These are phyloP conservation scores for Drosophila borborema DNA, from an alignment of 2,888 invertebrate species.

Conservation along the genomic window DNA sequence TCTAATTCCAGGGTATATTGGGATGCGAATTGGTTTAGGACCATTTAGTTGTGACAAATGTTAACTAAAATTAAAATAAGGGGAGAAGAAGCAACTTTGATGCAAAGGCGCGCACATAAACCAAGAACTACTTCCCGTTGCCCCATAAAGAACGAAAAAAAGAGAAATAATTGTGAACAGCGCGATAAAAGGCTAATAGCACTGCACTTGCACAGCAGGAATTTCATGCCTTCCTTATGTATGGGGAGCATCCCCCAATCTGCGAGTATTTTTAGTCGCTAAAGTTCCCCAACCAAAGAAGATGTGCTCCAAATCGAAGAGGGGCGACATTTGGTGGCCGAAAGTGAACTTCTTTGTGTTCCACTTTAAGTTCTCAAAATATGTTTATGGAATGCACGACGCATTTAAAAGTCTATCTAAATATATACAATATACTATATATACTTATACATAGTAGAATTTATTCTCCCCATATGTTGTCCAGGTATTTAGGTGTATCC, in stretches of 20 bases:
- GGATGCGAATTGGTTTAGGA: constrained; percentile 1
- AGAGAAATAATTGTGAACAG: constrained; percentile 3
- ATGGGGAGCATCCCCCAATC: constrained; percentile 7
- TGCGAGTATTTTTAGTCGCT: constrained; percentile 34
- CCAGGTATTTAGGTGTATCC: constrained; percentile 58
- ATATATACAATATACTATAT: constrained; percentile 9
- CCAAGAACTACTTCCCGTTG: constrained; percentile 20
- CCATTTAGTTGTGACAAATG: constrained; percentile 22
- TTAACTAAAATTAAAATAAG: neutral
- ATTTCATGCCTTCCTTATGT: constrained; percentile 12
- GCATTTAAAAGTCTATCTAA: constrained; percentile 32
- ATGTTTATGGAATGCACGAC: constrained; percentile 53
- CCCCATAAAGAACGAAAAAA: neutral
- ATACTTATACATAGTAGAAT: neutral
- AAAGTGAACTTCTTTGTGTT: constrained; percentile 36
- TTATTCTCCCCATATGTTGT: constrained; percentile 46
- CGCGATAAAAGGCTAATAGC: constrained; percentile 24
- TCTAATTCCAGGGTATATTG: neutral
- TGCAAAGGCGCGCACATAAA: constrained; percentile 17
- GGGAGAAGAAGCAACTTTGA: neutral
- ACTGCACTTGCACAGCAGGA: constrained; percentile 40
- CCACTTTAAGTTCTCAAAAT: constrained; percentile 46
- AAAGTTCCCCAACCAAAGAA: constrained; percentile 21
- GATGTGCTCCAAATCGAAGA: constrained; percentile 11
- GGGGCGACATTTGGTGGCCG: constrained; percentile 33